Evolutionary conservation across 2,888 invertebrate species (phyloP).

Genomic region (Eupithecia insigniata): DNA sequence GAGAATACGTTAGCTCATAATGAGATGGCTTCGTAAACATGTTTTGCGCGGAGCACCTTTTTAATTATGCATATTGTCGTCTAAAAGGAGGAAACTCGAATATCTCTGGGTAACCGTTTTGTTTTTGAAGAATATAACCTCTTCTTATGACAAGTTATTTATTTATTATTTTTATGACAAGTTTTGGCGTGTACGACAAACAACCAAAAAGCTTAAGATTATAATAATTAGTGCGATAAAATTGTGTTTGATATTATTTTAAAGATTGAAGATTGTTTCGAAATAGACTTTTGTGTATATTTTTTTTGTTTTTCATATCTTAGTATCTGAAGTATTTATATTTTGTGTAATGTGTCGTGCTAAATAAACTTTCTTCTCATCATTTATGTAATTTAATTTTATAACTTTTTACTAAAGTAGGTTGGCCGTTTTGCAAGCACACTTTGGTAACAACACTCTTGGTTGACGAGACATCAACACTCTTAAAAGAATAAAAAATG

Average conservation of each 20-base stretch:
- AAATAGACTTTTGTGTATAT: too few relatives aligned
- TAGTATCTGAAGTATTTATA: neutral
- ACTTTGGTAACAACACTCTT: neutral
- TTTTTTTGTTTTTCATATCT: too few relatives aligned
- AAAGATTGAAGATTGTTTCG: too few relatives aligned
- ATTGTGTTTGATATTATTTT: too few relatives aligned
- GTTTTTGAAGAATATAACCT: neutral
- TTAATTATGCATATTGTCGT: constrained; percentile 57
- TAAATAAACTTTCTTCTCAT: neutral
- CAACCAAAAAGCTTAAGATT: too few relatives aligned
- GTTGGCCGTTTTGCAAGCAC: neutral
- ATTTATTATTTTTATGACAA: too few relatives aligned
- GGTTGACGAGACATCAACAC: neutral
- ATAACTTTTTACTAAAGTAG: neutral
- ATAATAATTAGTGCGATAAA: too few relatives aligned
- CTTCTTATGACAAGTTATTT: neutral
- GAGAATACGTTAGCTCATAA: constrained; percentile 70
- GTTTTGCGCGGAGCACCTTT: constrained; percentile 53
- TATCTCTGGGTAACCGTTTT: constrained; percentile 1
- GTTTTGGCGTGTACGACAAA: neutral
- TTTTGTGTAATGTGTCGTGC: neutral
- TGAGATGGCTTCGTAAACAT: constrained; percentile 68
- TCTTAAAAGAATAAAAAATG: neutral
- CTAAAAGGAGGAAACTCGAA: constrained; percentile 29
- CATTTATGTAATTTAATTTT: neutral